These are phyloP conservation scores for Xanthorhoe spadicearia DNA, from an alignment of 2,888 invertebrate species.

Conservation along the genomic window DNA sequence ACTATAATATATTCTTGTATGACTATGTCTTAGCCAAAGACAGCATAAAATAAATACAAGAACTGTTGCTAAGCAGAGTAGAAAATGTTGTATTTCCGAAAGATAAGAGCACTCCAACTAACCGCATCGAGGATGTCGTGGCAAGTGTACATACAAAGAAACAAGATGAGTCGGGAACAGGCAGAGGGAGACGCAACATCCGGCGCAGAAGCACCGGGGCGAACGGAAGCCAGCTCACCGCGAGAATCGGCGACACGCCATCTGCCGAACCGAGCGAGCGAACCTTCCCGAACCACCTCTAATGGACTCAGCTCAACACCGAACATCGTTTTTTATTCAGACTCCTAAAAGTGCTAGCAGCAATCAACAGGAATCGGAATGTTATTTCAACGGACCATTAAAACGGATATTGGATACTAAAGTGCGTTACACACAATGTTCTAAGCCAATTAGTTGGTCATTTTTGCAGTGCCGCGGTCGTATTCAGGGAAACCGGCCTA, in stretches of 20 bases:
- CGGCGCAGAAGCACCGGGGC: slow-evolving; percentile 63
- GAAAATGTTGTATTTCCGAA: slow-evolving; percentile 42
- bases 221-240: slow-evolving; percentile 62
- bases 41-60: slow-evolving; percentile 17
- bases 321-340: slow-evolving; percentile 14
- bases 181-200: slow-evolving; percentile 58
- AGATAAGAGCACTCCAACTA: slow-evolving; percentile 48
- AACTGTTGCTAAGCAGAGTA: slow-evolving; percentile 31
- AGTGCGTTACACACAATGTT: slow-evolving; percentile 75
- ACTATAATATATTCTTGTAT: background rate
- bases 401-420: slow-evolving; percentile 77
- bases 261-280: slow-evolving; percentile 53
- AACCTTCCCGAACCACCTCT: slow-evolving; percentile 52
- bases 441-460: slow-evolving; percentile 84
- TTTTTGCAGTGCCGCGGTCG: slow-evolving; percentile 77
- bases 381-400: slow-evolving; percentile 67
- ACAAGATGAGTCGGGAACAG: slow-evolving; percentile 61
- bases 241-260: slow-evolving; percentile 63
- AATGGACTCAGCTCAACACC: slow-evolving; percentile 48
- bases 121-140: slow-evolving; percentile 50
- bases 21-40: background rate
- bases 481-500: slow-evolving; percentile 71
- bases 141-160: slow-evolving; percentile 58
- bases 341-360: slow-evolving; percentile 29
- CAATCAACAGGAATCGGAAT: slow-evolving; percentile 41